Evolutionary conservation across 1,140 invertebrate species (phyloP).

Genomic region (Drosophila melanica): DNA sequence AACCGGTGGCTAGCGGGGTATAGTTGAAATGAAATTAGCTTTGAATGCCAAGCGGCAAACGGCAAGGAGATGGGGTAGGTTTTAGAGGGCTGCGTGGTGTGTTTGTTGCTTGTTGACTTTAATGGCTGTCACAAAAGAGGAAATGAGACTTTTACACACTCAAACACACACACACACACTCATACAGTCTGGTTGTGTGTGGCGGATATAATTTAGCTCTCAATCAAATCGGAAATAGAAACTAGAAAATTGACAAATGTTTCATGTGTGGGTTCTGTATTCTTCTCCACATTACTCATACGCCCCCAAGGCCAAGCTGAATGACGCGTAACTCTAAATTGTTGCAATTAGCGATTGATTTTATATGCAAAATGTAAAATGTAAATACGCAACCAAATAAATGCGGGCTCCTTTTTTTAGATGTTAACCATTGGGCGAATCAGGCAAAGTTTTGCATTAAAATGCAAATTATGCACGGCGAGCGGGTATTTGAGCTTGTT

Average conservation of each 20-base stretch:
- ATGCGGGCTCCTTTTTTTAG: not conserved
- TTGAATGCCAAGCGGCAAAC: constrained; percentile 46
- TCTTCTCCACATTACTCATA: constrained; percentile 24
- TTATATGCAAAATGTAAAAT: constrained; percentile 47
- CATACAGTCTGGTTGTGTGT: constrained; percentile 1
- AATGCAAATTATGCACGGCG: constrained; percentile 13
- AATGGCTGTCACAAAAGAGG: constrained; percentile 54
- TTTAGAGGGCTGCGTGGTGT: not conserved
- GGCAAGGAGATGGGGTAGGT: too few relatives aligned
- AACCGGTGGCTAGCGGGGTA: not conserved
- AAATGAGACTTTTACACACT: constrained; percentile 50
- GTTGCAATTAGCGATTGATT: constrained; percentile 46
- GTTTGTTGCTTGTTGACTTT: constrained; percentile 14
- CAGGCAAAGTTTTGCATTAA: constrained; percentile 43
- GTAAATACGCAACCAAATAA: constrained; percentile 17
- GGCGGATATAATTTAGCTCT: constrained; percentile 71
- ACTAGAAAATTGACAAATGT: constrained; percentile 55
- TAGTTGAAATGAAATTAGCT: constrained; percentile 48
- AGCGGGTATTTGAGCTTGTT: not conserved
- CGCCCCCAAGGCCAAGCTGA: constrained; percentile 4
- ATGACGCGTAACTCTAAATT: constrained; percentile 56
- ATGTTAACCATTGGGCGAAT: constrained; percentile 6
- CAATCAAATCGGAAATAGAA: constrained; percentile 76
- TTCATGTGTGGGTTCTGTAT: not conserved
- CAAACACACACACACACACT: constrained; percentile 5